phyloP scores from a whole-genome alignment of 2,113 vertebrate genomes.

The Solea solea region DNA sequence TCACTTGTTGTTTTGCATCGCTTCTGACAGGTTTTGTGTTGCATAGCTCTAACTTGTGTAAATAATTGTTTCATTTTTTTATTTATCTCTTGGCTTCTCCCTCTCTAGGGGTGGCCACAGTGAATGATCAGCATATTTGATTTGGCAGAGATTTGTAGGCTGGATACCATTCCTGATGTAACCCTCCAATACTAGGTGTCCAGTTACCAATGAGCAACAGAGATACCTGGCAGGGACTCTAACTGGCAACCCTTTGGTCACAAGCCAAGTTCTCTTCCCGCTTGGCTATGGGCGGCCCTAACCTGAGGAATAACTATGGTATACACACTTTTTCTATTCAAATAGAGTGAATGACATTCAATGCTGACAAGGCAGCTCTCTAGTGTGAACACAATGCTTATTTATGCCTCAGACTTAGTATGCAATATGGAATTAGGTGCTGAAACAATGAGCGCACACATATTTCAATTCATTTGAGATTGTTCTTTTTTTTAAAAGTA shows the following conservation, averaged over 20 bases:
- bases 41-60: neutral
- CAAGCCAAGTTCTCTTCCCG: no score
- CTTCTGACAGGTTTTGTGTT: neutral
- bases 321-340: neutral
- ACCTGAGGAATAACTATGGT: neutral
- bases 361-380: neutral
- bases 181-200: no score
- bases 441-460: neutral
- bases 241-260: no score
- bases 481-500: neutral
- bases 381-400: neutral
- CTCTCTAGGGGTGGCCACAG: no score
- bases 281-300: no score
- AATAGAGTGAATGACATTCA: neutral
- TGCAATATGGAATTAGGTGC: neutral
- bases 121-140: no score
- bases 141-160: no score
- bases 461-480: neutral
- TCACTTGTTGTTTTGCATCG: neutral
- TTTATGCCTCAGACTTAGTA: neutral
- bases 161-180: no score
- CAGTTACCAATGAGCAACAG: no score
- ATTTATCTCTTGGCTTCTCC: no score
- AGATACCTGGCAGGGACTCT: no score
- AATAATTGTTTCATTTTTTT: neutral